Evolutionary conservation across 2,888 invertebrate species (phyloP), one percentile per base, ranked within the genome.

Genomic region (Zygaena filipendulae): DNA sequence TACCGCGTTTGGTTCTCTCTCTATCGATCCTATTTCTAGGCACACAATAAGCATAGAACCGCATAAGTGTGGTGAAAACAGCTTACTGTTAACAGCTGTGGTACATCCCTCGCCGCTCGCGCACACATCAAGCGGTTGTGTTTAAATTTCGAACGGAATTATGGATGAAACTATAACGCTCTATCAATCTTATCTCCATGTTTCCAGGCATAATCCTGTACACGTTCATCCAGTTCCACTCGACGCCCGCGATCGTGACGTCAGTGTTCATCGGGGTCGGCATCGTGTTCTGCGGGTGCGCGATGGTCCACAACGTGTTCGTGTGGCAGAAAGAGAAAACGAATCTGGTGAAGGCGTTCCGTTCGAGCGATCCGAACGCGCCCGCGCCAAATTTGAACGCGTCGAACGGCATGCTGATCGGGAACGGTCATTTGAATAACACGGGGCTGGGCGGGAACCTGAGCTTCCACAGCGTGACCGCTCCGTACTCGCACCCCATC

Each of bases 301-400:
- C 95, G 11, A 92, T 95, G 87, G 92, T 95, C 10, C 95, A 96
- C 77, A 95, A 95, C 69, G 92, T 93, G 8, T 95, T 94, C 67
- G 88, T 95, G 25, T 96, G 95, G 95, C 93, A 95, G 69, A 89
- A 88, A 60, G 92, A 92, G 63, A 92, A 92, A 71, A 92, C 92
- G 1, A 91, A 89, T 45, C 86, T 91, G 28, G 91, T 91, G 14
- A 87, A 87, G 49, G 87, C 87, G 5, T 57, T 83, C 19, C 44
- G 79, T 18, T 46, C 57, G 21, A 70, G 64, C 35, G 74, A 70
- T 4, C 19, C 61, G 30, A 74, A 53, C 45, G 49, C 46, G 25
- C 44, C 52, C 0, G 44, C 46, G 1, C 51, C 52, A 2, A 62
- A 56, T 23, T 32, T 69, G 39, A 68, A 71, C 34, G 55, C 62